phyloP scores from a whole-genome alignment of 1,140 invertebrate genomes.

The Drosophila yakuba region DNA sequence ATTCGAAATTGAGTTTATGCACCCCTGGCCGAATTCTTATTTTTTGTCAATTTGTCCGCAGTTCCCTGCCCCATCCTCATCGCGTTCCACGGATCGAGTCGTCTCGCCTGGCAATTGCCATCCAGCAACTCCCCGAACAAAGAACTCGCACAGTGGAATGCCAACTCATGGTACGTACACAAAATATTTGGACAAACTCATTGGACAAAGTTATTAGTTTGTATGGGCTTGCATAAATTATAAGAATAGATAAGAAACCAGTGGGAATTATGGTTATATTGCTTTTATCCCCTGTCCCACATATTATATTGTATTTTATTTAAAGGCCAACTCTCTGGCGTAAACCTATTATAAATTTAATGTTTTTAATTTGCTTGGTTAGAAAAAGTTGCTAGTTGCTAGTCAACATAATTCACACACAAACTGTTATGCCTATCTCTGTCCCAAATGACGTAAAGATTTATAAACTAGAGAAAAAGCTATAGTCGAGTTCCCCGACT shows the following conservation, averaged over 20 bases:
- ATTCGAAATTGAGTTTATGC: conserved; percentile 84
- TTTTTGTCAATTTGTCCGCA: conserved; percentile 47
- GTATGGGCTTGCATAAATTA: background rate
- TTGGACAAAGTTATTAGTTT: conserved; percentile 4
- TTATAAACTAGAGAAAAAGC: too few species aligned
- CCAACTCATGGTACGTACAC: conserved; percentile 15
- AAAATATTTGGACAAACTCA: conserved; percentile 48
- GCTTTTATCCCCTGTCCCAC: too few species aligned
- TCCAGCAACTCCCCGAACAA: conserved; percentile 39
- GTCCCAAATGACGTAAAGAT: too few species aligned
- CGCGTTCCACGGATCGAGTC: conserved; percentile 7
- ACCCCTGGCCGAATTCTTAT: conserved; percentile 60
- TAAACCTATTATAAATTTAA: too few species aligned
- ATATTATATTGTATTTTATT: too few species aligned
- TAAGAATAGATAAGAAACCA: background rate
- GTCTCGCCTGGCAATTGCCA: conserved; percentile 35
- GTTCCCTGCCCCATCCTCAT: conserved; percentile 9
- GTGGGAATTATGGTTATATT: background rate
- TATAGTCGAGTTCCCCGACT: too few species aligned
- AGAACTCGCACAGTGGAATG: conserved; percentile 45
- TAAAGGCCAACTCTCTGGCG: too few species aligned
- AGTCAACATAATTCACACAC: too few species aligned
- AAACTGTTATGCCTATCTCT: too few species aligned
- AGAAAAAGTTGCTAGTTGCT: too few species aligned
- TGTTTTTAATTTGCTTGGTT: too few species aligned